Evolutionary conservation across 2,888 invertebrate genomes (phyloP).

Genomic region (Drosophila leonis): DNA sequence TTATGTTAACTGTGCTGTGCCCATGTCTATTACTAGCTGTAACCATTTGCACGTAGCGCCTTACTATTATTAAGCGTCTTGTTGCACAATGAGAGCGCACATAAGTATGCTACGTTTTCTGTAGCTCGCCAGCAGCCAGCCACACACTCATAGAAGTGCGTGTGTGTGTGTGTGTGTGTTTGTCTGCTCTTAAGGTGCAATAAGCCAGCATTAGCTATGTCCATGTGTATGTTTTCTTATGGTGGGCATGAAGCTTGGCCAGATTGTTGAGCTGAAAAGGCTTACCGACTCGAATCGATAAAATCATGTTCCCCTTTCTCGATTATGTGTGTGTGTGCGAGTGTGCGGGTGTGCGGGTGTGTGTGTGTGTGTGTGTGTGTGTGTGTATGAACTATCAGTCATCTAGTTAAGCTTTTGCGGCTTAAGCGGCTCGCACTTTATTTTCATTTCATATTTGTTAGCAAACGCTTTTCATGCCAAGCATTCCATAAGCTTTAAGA

Average conservation of each 20-base stretch:
- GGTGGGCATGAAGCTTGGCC: constrained; percentile 13
- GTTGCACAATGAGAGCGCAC: constrained; percentile 59
- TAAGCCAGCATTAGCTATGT: constrained; percentile 49
- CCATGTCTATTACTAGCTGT: constrained; percentile 63
- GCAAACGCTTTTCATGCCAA: constrained; percentile 11
- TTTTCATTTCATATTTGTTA: constrained; percentile 16
- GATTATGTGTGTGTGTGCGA: background rate
- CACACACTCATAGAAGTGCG: background rate
- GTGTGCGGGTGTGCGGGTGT: background rate
- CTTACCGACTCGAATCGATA: constrained; percentile 40
- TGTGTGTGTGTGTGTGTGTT: background rate
- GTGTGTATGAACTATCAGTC: constrained; percentile 37
- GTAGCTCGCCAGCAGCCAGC: constrained; percentile 16
- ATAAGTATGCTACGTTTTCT: constrained; percentile 72
- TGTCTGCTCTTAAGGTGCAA: constrained; percentile 42
- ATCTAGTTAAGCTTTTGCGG: constrained; percentile 27
- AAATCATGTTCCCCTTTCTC: constrained; percentile 34
- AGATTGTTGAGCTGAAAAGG: constrained; percentile 36
- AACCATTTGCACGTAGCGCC: constrained; percentile 70
- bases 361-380: background rate
- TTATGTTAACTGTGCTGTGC: constrained; percentile 52
- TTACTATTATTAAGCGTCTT: constrained; percentile 73
- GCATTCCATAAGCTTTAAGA: constrained; percentile 2
- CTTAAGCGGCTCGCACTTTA: constrained; percentile 25
- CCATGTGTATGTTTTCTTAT: constrained; percentile 7